phyloP scores from a whole-genome alignment of 2,113 vertebrate genomes.

The Indicator indicator region DNA sequence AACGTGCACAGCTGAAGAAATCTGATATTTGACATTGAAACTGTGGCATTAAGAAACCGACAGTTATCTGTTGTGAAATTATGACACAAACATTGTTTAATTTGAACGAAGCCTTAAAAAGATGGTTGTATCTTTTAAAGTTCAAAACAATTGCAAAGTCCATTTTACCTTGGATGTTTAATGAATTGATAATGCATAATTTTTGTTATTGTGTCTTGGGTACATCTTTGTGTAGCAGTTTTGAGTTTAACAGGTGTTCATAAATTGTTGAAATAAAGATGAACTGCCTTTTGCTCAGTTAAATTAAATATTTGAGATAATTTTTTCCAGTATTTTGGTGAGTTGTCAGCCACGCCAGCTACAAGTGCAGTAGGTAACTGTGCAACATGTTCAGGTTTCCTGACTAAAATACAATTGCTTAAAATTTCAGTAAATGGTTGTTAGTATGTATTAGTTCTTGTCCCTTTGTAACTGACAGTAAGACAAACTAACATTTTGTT shows the following conservation, averaged over 20 bases:
- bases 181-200: not conserved
- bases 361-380: not conserved
- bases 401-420: not conserved
- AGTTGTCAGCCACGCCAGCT: not conserved
- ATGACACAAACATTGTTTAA: not conserved
- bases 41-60: not conserved
- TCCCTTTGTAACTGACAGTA: not conserved
- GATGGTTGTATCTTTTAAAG: not conserved
- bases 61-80: not conserved
- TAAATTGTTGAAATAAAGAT: not conserved
- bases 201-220: not conserved
- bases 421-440: not conserved
- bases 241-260: not conserved
- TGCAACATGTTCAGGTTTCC: not conserved
- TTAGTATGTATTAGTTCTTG: not conserved
- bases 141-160: not conserved
- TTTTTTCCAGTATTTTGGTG: not conserved
- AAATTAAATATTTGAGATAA: not conserved
- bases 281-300: not conserved
- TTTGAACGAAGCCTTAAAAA: not conserved
- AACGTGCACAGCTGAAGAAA: not conserved
- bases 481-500: not conserved
- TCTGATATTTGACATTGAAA: not conserved
- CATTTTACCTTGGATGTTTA: not conserved
- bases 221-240: not conserved